These are phyloP conservation scores for Mythimna albipuncta DNA, from an alignment of 2,888 invertebrate genomes.

Conservation along the genomic window DNA sequence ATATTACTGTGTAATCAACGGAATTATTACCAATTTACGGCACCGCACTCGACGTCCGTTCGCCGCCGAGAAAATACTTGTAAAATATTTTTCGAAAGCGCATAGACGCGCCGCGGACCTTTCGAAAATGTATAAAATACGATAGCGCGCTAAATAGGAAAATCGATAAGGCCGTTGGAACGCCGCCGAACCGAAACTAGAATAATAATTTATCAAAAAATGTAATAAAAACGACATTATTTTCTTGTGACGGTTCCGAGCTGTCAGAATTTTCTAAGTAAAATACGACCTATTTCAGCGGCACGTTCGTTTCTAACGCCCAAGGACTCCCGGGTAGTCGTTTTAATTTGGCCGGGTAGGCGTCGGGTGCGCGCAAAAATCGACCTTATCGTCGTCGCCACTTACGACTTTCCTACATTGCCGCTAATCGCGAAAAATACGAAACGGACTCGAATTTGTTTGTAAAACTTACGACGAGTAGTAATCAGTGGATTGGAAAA, in stretches of 20 bases:
- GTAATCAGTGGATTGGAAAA: constrained; percentile 92
- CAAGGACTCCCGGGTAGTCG: constrained; percentile 59
- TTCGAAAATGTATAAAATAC: constrained; percentile 89
- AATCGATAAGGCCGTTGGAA: constrained; percentile 88
- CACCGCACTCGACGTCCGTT: constrained; percentile 86
- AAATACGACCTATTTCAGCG: constrained; percentile 74
- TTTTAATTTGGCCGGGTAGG: constrained; percentile 79
- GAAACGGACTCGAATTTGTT: constrained; percentile 88
- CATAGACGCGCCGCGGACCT: constrained; percentile 86
- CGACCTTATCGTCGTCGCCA: constrained; percentile 77
- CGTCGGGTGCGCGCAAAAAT: constrained; percentile 71
- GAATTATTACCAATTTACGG: constrained; percentile 90
- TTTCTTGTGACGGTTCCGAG: constrained; percentile 86
- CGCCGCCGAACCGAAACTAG: constrained; percentile 86
- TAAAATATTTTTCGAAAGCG: constrained; percentile 90
- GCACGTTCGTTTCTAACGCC: constrained; percentile 53
- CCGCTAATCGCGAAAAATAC: constrained; percentile 88
- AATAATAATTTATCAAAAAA: constrained; percentile 90
- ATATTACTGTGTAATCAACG: constrained; percentile 88
- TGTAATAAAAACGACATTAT: constrained; percentile 91
- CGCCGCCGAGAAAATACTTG: constrained; percentile 84
- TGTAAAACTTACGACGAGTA: constrained; percentile 87
- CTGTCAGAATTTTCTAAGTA: constrained; percentile 89
- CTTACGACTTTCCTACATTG: constrained; percentile 88
- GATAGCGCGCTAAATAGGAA: constrained; percentile 88